phyloP scores from a whole-genome alignment of 1,140 invertebrate species.

The Myzus persicae region DNA sequence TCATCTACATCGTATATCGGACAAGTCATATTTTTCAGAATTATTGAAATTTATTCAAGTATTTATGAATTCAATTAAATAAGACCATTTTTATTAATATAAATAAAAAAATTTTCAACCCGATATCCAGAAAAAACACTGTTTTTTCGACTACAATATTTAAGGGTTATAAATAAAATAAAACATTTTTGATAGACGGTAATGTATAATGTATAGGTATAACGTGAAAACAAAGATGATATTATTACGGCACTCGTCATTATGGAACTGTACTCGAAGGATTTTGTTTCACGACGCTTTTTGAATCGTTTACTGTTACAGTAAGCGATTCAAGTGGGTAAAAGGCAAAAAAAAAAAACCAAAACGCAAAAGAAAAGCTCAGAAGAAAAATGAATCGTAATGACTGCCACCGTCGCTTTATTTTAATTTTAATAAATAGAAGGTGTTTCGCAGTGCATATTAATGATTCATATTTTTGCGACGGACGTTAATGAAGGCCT shows the following conservation, averaged over 20 bases:
- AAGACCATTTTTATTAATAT: not conserved
- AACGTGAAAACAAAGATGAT: not conserved
- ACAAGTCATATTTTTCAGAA: not conserved
- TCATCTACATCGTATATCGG: not conserved
- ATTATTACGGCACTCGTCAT: not conserved
- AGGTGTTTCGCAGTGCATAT: not conserved
- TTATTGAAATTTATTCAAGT: not conserved
- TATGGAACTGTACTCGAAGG: not conserved
- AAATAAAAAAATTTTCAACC: not conserved
- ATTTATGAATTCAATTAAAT: no score
- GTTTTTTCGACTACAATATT: not conserved
- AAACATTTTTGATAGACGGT: not conserved
- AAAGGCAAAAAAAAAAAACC: not conserved
- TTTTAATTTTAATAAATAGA: constrained; percentile 36
- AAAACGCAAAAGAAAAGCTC: not conserved
- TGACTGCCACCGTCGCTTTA: not conserved
- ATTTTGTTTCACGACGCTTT: not conserved
- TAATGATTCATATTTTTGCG: constrained; percentile 7
- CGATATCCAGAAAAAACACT: not conserved
- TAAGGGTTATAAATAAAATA: not conserved
- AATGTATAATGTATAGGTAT: not conserved
- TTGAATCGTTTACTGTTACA: not conserved
- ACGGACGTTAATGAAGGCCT: constrained; percentile 33
- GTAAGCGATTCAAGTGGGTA: not conserved
- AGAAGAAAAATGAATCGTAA: constrained; percentile 24